A percentile compares a stretch with the other conserved stretches of the same genome.
phyloP scores from a whole-genome alignment of 1,140 invertebrate species.

The Armadillidium nasatum region DNA sequence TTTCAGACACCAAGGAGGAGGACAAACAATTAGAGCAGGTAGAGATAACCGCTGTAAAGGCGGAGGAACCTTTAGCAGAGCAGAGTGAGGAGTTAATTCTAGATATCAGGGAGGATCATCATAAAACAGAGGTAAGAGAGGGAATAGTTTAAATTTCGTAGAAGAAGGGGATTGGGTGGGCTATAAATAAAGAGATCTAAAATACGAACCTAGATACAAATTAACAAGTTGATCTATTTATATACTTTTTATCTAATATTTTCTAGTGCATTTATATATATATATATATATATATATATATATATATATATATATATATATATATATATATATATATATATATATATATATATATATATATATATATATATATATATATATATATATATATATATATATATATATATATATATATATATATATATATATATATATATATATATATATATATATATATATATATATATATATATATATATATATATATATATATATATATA shows the following conservation, averaged over 20 bases:
- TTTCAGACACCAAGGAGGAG: background rate
- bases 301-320: slow-evolving; percentile 8
- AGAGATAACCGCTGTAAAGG: background rate
- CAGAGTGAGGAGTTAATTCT: background rate
- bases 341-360: background rate
- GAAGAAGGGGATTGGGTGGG: too few relatives aligned
- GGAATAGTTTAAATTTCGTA: background rate
- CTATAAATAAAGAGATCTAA: too few relatives aligned
- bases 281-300: slow-evolving; percentile 9
- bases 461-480: background rate
- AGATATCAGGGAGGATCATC: background rate
- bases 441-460: slow-evolving; percentile 9
- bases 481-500: background rate
- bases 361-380: background rate
- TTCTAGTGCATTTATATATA: too few relatives aligned
- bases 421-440: background rate
- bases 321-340: background rate
- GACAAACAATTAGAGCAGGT: background rate
- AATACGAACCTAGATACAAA: too few relatives aligned
- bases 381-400: background rate
- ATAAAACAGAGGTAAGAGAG: background rate
- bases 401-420: background rate
- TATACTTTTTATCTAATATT: too few relatives aligned
- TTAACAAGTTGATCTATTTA: too few relatives aligned
- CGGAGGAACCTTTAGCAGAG: background rate